Conservation (phyloP, 1,140 invertebrate species). For the Plectrocnemia conspersa region DNA sequence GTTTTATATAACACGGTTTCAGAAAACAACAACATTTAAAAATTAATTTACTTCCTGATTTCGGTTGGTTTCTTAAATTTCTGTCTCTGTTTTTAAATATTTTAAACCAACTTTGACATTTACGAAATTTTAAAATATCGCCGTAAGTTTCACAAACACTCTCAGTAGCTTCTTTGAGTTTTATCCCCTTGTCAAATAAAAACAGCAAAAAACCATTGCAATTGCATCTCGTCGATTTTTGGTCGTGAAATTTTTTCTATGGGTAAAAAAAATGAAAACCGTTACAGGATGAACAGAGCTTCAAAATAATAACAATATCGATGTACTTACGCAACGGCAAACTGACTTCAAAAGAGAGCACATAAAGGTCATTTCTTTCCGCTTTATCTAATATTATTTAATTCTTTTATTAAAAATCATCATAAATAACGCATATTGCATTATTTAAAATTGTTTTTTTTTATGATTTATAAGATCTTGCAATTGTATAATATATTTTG, state of each 20-base stretch:
- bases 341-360: too few relatives aligned
- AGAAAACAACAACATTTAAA: too few relatives aligned
- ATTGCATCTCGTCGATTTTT: background rate
- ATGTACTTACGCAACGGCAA: background rate
- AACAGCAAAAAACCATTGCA: background rate
- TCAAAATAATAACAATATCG: background rate
- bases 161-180: background rate
- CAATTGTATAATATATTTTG: too few relatives aligned
- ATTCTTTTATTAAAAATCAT: too few relatives aligned
- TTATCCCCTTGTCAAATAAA: constrained; percentile 5
- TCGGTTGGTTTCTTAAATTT: background rate
- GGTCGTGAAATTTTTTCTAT: background rate
- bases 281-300: constrained; percentile 2
- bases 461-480: too few relatives aligned
- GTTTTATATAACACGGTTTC: too few relatives aligned
- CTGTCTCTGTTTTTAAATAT: background rate
- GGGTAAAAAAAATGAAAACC: constrained; percentile 5
- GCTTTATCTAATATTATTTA: background rate
- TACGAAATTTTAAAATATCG: background rate
- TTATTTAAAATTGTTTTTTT: too few relatives aligned
- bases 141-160: background rate
- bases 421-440: too few relatives aligned
- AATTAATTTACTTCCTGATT: background rate
- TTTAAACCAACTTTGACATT: background rate
- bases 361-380: background rate